Conservation (phyloP, 2,888 invertebrate species). For the Cantharis lateralis region DNA sequence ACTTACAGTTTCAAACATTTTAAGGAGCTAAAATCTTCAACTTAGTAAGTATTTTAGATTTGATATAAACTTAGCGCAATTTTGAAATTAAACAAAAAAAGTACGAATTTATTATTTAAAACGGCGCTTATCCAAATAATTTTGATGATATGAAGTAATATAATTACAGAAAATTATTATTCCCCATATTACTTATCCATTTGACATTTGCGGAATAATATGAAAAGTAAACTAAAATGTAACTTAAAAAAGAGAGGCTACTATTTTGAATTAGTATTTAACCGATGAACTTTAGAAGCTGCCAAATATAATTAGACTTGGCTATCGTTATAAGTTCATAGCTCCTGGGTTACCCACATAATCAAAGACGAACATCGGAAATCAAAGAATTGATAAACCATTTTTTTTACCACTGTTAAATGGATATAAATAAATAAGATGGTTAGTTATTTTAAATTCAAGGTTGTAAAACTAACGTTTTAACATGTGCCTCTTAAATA, state of each 20-base stretch:
- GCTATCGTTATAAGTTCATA: neutral
- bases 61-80: neutral
- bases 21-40: neutral
- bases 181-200: neutral
- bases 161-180: neutral
- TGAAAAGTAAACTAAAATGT: neutral
- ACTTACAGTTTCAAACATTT: neutral
- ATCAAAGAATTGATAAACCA: neutral
- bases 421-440: neutral
- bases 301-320: neutral
- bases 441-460: slow-evolving; percentile 2
- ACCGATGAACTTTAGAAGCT: neutral
- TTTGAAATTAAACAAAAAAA: neutral
- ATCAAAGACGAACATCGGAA: neutral
- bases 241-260: too few relatives aligned
- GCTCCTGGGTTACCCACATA: neutral
- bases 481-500: neutral
- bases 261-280: neutral
- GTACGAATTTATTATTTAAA: neutral
- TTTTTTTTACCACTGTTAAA: neutral
- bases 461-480: neutral
- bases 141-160: neutral
- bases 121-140: neutral
- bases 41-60: neutral
- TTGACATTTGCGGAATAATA: neutral